A percentile compares a stretch with the other conserved stretches of the same genome.
Conservation (phyloP, 1,140 invertebrate species). For the Drosophila navojoa region DNA sequence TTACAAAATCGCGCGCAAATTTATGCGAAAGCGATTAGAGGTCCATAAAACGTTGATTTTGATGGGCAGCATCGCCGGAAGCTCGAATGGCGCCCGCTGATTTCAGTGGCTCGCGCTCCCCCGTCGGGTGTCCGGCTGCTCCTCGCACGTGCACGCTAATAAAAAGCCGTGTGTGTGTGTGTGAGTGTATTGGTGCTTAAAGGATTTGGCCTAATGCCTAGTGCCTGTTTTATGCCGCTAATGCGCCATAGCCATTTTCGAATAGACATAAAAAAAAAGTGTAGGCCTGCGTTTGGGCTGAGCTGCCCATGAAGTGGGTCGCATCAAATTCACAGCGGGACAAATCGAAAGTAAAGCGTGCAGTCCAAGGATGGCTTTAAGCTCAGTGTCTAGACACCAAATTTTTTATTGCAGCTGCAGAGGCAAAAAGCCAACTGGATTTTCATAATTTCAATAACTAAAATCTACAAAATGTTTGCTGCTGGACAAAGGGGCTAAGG, state of each 20-base stretch:
- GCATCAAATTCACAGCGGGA: slow-evolving; percentile 60
- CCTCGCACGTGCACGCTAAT: slow-evolving; percentile 50
- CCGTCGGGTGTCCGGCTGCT: background rate
- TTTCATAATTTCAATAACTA: too few relatives aligned
- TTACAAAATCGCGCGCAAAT: slow-evolving; percentile 66
- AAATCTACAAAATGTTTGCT: too few relatives aligned
- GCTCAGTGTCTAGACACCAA: background rate
- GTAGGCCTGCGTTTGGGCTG: slow-evolving; percentile 38
- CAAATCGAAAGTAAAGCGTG: slow-evolving; percentile 43
- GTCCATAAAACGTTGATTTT: slow-evolving; percentile 60
- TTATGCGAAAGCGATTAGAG: slow-evolving; percentile 78
- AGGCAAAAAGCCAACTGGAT: too few relatives aligned
- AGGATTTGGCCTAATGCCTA: slow-evolving; percentile 70
- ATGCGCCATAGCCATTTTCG: slow-evolving; percentile 69
- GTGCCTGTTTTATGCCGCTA: slow-evolving; percentile 69
- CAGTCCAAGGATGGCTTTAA: slow-evolving; percentile 16
- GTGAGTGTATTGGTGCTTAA: slow-evolving; percentile 53
- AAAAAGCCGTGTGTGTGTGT: slow-evolving; percentile 40
- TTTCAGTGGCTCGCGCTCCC: background rate
- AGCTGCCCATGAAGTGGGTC: slow-evolving; percentile 37
- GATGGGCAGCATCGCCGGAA: slow-evolving; percentile 51
- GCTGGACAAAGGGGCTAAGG: too few relatives aligned
- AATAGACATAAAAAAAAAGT: slow-evolving; percentile 68
- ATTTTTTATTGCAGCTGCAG: too few relatives aligned
- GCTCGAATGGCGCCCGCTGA: slow-evolving; percentile 26